Evolutionary conservation across 2,113 vertebrate species (phyloP).

Genomic region (Ammodramus savannarum): DNA sequence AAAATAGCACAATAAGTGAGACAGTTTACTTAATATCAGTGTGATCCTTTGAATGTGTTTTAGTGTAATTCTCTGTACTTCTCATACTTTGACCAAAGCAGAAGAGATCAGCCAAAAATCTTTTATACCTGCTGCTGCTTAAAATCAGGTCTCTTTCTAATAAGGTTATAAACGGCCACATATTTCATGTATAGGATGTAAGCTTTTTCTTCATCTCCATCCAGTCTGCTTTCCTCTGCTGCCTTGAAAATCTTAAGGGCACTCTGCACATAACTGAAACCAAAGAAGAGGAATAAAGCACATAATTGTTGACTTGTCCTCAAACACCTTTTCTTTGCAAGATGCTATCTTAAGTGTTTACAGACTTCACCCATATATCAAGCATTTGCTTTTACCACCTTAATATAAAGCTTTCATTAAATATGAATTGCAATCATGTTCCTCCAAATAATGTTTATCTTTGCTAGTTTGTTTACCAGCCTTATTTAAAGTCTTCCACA

Average conservation of each 20-base stretch:
- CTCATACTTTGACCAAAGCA: background rate
- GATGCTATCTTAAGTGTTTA: background rate
- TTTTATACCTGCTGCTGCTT: slow-evolving; percentile 88
- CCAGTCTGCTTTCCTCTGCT: slow-evolving; percentile 90
- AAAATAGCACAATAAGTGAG: background rate
- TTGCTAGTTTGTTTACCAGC: background rate
- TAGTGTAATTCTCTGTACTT: background rate
- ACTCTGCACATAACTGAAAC: slow-evolving; percentile 88
- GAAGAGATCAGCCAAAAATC: background rate
- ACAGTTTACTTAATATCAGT: background rate
- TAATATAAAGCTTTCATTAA: background rate
- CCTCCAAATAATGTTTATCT: background rate
- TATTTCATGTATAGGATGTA: slow-evolving; percentile 98
- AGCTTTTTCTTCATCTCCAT: slow-evolving; percentile 94
- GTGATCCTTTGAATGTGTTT: background rate
- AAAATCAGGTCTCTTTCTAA: slow-evolving; percentile 94
- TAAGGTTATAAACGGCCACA: slow-evolving; percentile 88
- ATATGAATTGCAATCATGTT: background rate
- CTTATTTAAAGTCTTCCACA: background rate
- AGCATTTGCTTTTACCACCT: background rate
- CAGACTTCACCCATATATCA: background rate
- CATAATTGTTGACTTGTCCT: background rate
- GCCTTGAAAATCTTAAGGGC: slow-evolving; percentile 95
- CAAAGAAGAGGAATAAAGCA: slow-evolving; percentile 15
- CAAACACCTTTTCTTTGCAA: background rate